Base-by-base conservation (phyloP, 2,113 vertebrate genomes). In the Ibidorhyncha struthersii region DNA sequence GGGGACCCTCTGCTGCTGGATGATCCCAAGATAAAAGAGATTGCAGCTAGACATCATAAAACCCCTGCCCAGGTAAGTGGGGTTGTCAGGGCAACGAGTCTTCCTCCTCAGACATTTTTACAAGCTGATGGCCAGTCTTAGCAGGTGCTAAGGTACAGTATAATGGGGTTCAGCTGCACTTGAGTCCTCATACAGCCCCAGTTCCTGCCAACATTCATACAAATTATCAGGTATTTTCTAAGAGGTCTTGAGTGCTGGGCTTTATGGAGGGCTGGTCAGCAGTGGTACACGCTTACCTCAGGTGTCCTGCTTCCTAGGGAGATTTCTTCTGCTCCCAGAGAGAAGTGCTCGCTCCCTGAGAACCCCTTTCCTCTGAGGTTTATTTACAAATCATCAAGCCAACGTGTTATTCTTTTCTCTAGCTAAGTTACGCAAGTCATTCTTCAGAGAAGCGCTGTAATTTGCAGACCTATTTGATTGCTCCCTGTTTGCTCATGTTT, bases 21-120 rank as follows among this genome's bases (percentile, higher is more conserved):
- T 0, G 98, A 99, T 27, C 97, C 98, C 21, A 97, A 86, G 38
- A 98, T 99, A 82, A 98, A 98, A 93, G 98, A 97, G 13, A 98
- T 99, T 41, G 98, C 99, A 38, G 67, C 43, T 7, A 98, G 96
- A 45, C 95, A 99, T 92, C 89, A 97, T 4, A 99, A 99, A 96
- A 98, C 96, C 27, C n/a, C 98, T 83, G 99, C 99, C n/a, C 99
- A 99, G 98, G 99, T 99, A 84, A 52, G 72, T 38, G 36, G 49
- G 22, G 5, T 8, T 72, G 18, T 40, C 47, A 43, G n/a, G 14
- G 12, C 5, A 47, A 55, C 10, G 17, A 2, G 27, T 81, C 12
- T 11, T 88, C 32, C 45, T 73, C 15, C 47, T 78, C 21, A 22
- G 23, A 19, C 9, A 4, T 30, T 14, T 49, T n/a, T 32, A 41